These are phyloP conservation scores for Xiphophorus hellerii DNA, from an alignment of 2,113 vertebrate genomes.

Conservation along the genomic window DNA sequence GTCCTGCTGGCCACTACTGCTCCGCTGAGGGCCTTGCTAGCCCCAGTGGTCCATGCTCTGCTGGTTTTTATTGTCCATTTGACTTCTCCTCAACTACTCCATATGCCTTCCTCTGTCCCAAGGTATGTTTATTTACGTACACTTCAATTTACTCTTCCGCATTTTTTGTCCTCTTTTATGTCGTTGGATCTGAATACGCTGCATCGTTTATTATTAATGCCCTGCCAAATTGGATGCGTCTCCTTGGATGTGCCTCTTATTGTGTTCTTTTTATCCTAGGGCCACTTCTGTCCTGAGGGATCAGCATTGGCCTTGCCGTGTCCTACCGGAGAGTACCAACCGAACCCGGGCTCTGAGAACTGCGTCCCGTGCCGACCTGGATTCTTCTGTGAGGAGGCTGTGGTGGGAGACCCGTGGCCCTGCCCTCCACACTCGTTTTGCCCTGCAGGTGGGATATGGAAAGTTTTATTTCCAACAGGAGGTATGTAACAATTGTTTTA, in stretches of 20 bases:
- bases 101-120: constrained; percentile 83
- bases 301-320: constrained; percentile 81
- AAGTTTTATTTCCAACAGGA: neutral
- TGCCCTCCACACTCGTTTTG: constrained; percentile 90
- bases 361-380: constrained; percentile 87
- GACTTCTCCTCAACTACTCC: constrained; percentile 83
- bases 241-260: neutral
- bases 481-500: neutral
- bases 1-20: constrained; percentile 87
- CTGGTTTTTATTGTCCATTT: constrained; percentile 85
- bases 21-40: constrained; percentile 76
- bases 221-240: constrained; percentile 7
- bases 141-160: too few species aligned
- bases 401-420: constrained; percentile 76
- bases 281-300: constrained; percentile 86
- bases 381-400: constrained; percentile 87
- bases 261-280: constrained; percentile 69
- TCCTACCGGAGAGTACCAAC: constrained; percentile 86
- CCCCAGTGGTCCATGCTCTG: constrained; percentile 80
- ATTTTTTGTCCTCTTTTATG: neutral
- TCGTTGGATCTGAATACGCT: neutral
- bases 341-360: constrained; percentile 80
- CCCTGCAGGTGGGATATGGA: constrained; percentile 80
- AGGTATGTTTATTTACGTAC: constrained; percentile 73
- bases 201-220: constrained; percentile 7